Evolutionary conservation across 2,888 invertebrate genomes (phyloP), one percentile per base, ranked within the genome.

Genomic region (Stramonita haemastoma): DNA sequence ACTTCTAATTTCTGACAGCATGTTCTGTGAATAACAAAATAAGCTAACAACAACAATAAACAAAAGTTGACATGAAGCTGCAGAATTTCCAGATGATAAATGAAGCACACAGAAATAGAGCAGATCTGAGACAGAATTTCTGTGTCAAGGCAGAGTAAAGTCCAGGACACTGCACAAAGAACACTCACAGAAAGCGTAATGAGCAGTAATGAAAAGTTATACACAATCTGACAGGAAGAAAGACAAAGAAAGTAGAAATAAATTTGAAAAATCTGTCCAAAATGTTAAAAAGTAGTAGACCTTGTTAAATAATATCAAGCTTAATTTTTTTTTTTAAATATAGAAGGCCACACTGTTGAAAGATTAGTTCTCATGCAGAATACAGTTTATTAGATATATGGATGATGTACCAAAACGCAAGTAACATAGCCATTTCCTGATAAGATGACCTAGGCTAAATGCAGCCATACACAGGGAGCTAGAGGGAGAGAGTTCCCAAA

Each of bases 341-440:
- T 19, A 79, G 34, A 79, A 79, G 77, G 34, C 26, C 13, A 79
- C 77, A 79, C 29, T 73, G 73, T 17, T n/a, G 34, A 79, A 83
- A 83, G 46, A 83, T 83, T 83, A 83, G 81, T 46, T 83, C 22
- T 83, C 81, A 83, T 83, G 81, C 81, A 46, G 15, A 17, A 79
- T 79, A 79, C 79, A 79, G 15, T 32, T 79, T 32, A 15, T 11
- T 34, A 22, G 34, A 32, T 79, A 79, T 22, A 19, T 46, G 46
- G 79, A 79, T 32, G 34, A 34, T 79, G 8, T 79, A 79, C 79
- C 17, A 17, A 34, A n/a, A 34, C 17, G 32, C 26, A n/a, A 73
- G 73, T n/a, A 34, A 32, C 0, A 79, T 17, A 79, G 32, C 34
- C 34, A 34, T 79, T 19, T 19, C 15, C 79, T 34, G 34, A 79